Evolutionary conservation across 2,888 invertebrate species (phyloP), one percentile per base, ranked within the genome.

Genomic region (Thumatha senex): DNA sequence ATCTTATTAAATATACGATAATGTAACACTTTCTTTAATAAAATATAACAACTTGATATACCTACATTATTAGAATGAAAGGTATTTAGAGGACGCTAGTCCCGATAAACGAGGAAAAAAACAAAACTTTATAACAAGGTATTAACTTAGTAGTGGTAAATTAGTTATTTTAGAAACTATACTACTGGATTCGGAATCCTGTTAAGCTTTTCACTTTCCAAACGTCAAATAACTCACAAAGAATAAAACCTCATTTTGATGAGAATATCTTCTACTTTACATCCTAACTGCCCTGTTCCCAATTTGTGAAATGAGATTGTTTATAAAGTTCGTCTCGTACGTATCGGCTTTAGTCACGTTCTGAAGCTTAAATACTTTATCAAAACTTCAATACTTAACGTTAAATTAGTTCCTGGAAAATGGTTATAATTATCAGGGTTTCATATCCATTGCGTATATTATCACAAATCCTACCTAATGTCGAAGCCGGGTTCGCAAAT

Each of bases 321-420:
- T 81, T 74, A 74, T 70, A 64, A 82, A 83, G 72, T 82, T 80
- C 65, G 59, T 74, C 69, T 67, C 18, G 18, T 24, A 4, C 69
- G 56, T 70, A 72, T 76, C 66, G 61, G 74, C 75, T 76, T 82
- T 82, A 78, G 68, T 72, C 71, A 66, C 63, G 67, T 70, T 60
- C 69, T 57, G 54, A 67, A 70, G 69, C 71, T 78, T 76, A 73
- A 75, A 66, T 70, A 74, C 61, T 74, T 78, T 80, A 82, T 83
- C 81, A 80, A 85, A 85, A 86, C 78, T 85, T 87, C 61, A 61
- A 70, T 76, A 78, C 76, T 85, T 80, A 76, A 77, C 65, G 63
- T 64, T 54, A 62, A 67, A 72, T 70, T 62, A 67, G 63, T 76
- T 69, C 67, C 70, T 54, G 64, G 67, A 70, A 70, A 72, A 66